Percentiles rank a stretch among this genome's conserved stretches.
phyloP scores from a whole-genome alignment of 2,888 invertebrate genomes.

The Eilema griseolum region DNA sequence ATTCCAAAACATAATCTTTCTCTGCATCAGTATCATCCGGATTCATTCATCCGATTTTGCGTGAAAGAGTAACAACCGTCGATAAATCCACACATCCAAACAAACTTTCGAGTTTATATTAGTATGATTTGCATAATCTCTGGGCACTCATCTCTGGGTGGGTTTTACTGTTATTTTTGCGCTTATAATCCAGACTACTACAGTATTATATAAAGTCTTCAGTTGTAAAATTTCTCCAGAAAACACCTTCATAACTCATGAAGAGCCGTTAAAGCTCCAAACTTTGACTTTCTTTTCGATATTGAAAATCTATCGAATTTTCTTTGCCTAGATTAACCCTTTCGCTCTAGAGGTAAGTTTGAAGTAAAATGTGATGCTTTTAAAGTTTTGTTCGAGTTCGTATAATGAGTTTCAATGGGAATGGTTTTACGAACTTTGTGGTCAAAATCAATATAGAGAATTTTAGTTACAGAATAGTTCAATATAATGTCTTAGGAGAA shows the following conservation, averaged over 20 bases:
- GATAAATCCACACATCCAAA: neutral
- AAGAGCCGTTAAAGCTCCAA: slow-evolving; percentile 21
- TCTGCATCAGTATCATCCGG: neutral
- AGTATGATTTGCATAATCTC: neutral
- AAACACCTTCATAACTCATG: slow-evolving; percentile 45
- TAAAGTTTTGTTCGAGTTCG: slow-evolving; percentile 45
- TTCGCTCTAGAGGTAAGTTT: slow-evolving; percentile 48
- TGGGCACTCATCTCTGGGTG: neutral
- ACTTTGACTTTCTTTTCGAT: slow-evolving; percentile 43
- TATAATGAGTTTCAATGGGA: slow-evolving; percentile 54
- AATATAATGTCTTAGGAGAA: slow-evolving; percentile 10
- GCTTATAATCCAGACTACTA: neutral
- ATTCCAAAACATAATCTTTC: neutral
- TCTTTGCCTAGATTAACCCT: slow-evolving; percentile 59
- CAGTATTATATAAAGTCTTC: neutral
- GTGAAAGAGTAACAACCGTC: neutral
- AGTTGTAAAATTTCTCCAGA: slow-evolving; percentile 31
- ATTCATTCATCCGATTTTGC: neutral
- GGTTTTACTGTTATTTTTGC: too few species aligned
- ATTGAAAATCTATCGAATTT: slow-evolving; percentile 62
- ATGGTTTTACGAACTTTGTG: slow-evolving; percentile 45
- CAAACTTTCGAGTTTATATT: neutral
- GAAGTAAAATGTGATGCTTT: slow-evolving; percentile 48
- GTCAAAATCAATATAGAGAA: slow-evolving; percentile 42
- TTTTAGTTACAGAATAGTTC: slow-evolving; percentile 22